Percentiles rank a stretch among this genome's conserved stretches.
Conservation (phyloP, 2,113 vertebrate genomes). For the Porphyrio hochstetteri region DNA sequence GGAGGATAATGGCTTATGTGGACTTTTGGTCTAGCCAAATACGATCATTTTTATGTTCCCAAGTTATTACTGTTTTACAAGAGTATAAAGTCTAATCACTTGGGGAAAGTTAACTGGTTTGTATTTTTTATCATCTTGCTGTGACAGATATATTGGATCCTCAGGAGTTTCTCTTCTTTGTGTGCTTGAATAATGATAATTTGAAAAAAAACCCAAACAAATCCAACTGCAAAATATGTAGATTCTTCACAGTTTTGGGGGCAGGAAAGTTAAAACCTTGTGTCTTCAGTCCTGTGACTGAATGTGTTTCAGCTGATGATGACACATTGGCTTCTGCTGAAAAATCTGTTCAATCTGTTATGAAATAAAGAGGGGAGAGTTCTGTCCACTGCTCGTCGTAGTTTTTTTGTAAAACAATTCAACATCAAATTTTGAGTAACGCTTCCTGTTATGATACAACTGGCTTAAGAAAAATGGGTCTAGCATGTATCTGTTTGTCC, state of each 20-base stretch:
- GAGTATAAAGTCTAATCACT: background rate
- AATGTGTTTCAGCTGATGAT: background rate
- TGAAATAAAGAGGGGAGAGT: background rate
- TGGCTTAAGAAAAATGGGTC: conserved; percentile 19
- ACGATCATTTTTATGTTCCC: background rate
- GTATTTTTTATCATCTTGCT: background rate
- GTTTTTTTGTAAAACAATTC: background rate
- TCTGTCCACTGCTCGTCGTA: background rate
- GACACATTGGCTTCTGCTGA: background rate
- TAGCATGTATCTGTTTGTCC: background rate
- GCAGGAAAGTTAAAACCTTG: background rate
- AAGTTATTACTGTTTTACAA: background rate
- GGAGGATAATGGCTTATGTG: rapidly evolving
- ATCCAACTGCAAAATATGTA: background rate
- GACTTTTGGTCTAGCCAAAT: background rate
- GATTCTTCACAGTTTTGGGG: background rate
- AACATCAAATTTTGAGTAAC: conserved; percentile 10
- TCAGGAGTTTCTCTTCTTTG: background rate
- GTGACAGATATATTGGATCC: background rate
- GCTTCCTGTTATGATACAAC: conserved; percentile 57
- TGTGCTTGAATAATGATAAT: background rate
- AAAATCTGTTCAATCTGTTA: background rate
- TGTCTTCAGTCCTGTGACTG: background rate
- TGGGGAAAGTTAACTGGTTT: background rate
- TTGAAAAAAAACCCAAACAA: background rate